A percentile compares a stretch with the other conserved stretches of the same genome.
These are phyloP conservation scores for Syncerus caffer DNA, from an alignment of 2,797 vertebrate genomes.

Conservation along the genomic window DNA sequence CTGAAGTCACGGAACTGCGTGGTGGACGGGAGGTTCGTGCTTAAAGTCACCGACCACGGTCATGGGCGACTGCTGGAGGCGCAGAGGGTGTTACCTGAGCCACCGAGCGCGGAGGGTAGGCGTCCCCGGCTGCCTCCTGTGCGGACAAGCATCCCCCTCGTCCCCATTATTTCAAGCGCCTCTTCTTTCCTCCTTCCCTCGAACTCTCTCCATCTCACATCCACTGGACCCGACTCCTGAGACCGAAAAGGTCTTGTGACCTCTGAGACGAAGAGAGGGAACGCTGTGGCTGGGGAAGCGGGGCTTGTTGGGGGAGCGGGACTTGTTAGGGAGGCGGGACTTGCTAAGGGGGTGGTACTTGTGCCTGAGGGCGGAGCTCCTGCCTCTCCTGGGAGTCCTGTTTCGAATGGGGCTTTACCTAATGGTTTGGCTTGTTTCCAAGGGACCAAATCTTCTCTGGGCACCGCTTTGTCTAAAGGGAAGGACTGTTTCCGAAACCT, in stretches of 20 bases:
- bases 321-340: not conserved
- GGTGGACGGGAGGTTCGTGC: constrained; percentile 94
- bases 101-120: constrained; percentile 86
- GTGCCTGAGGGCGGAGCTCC: not conserved
- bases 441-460: not conserved
- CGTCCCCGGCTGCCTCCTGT: rapidly evolving
- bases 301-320: not conserved
- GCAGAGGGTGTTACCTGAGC: constrained; percentile 79
- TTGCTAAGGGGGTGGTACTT: not conserved
- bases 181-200: not conserved
- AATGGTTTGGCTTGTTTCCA: not conserved
- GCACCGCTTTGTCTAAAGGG: not conserved
- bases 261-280: not conserved
- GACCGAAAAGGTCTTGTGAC: not conserved
- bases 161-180: not conserved
- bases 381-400: rapidly evolving
- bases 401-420: not conserved
- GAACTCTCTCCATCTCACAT: not conserved
- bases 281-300: rapidly evolving
- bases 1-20: constrained; percentile 96
- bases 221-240: not conserved
- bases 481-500: not conserved
- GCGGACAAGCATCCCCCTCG: not conserved
- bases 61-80: constrained; percentile 86
- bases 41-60: constrained; percentile 95